phyloP scores from a whole-genome alignment of 2,888 invertebrate genomes.

The Rosalia funebris region DNA sequence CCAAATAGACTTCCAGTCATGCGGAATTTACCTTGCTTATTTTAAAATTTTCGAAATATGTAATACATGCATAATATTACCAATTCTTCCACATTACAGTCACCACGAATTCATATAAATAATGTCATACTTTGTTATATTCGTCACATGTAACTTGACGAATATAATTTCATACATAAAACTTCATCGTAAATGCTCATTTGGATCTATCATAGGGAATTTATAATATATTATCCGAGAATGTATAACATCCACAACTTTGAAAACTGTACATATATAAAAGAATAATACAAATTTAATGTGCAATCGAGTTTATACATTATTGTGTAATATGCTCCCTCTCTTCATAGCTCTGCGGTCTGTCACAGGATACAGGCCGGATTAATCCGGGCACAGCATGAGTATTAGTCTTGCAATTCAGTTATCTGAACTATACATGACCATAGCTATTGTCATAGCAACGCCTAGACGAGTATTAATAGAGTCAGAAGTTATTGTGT shows the following conservation, averaged over 20 bases:
- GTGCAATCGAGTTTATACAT: constrained; percentile 1
- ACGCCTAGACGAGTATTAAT: constrained; percentile 14
- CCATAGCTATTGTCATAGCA: constrained; percentile 23
- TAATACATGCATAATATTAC: no score
- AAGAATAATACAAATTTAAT: constrained; percentile 3
- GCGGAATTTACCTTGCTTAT: no score
- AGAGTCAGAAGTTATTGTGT: constrained; percentile 4
- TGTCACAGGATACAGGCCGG: constrained; percentile 26
- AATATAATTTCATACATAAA: no score
- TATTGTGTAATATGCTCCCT: constrained; percentile 1
- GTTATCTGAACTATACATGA: constrained; percentile 27
- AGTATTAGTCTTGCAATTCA: constrained; percentile 27
- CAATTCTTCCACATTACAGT: no score
- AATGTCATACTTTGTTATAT: no score
- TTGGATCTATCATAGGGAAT: no score
- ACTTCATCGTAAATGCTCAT: no score
- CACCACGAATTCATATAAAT: no score
- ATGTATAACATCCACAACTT: not conserved
- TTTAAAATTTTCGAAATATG: no score
- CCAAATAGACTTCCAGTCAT: no score
- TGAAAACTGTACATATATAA: constrained; percentile 4
- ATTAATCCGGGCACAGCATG: constrained; percentile 27
- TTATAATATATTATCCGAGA: not conserved
- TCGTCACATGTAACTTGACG: no score
- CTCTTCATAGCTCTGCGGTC: constrained; percentile 25